A percentile compares a stretch with the other conserved stretches of the same genome.
phyloP scores from a whole-genome alignment of 2,113 vertebrate genomes.

The Ceratotherium simum region DNA sequence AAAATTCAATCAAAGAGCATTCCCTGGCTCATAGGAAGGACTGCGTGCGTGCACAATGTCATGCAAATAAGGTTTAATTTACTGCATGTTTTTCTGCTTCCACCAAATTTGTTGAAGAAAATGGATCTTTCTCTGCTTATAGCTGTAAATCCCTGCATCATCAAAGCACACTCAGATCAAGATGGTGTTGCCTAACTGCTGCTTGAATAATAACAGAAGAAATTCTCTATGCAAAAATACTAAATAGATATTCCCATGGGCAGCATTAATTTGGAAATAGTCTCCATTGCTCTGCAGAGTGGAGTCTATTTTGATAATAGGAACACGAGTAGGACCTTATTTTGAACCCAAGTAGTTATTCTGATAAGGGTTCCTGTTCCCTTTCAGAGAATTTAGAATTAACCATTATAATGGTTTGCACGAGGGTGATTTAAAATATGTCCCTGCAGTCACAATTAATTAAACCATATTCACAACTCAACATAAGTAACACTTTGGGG shows the following conservation, averaged over 20 bases:
- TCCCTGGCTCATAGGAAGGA: neutral
- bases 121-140: conserved; percentile 25
- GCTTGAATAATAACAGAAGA: conserved; percentile 45
- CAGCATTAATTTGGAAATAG: neutral
- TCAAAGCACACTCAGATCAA: neutral
- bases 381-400: conserved; percentile 48
- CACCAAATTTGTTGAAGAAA: conserved; percentile 66
- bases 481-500: conserved; percentile 25
- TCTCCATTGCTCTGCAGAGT: neutral
- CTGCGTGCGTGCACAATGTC: neutral
- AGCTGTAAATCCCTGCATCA: conserved; percentile 52
- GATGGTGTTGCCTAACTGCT: neutral
- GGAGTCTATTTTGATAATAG: neutral
- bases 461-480: conserved; percentile 48
- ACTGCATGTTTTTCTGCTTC: conserved; percentile 71
- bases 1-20: conserved; percentile 53
- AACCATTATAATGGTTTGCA: neutral
- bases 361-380: neutral
- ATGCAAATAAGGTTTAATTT: conserved; percentile 58
- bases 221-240: neutral
- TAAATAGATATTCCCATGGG: neutral
- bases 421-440: conserved; percentile 21
- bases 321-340: neutral
- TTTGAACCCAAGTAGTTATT: conserved; percentile 21
- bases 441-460: conserved; percentile 60